Base-by-base conservation (phyloP, 1,140 invertebrate species). In the Piezodorus guildinii region DNA sequence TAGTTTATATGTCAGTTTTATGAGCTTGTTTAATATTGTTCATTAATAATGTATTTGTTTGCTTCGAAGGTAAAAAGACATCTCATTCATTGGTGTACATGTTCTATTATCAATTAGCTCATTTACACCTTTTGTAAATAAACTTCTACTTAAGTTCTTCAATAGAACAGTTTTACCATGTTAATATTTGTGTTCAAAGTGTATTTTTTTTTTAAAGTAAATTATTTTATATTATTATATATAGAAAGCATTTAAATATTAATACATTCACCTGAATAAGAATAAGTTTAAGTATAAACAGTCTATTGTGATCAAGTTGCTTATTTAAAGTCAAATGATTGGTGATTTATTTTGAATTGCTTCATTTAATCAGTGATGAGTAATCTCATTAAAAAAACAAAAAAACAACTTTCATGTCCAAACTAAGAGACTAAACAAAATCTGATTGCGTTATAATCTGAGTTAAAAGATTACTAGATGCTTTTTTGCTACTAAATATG, bases 121-220 rank as follows among this genome's bases (percentile, higher is more conserved):
- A 10, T 21, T 23, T 56, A 21, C 12, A 56, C 17, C 23, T 56
- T 56, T 56, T 56, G 17, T 56, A 23, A 3, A 56, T 56, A 23
- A 9, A 23, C 19, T 14, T 23, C 8, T n/a, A n/a, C 45, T 6
- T 49, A 49, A 34, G 39, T 60, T 34, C n/a, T 23, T n/a, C 2
- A 60, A 15, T 16, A 60, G 39, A 39, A 60, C 15, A 39, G n/a
- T 19, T 56, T 52, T 56, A 56, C 52, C 52, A 56, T 49, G n/a
- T 21, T 58, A 23, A 23, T 34, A n/a, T 58, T 34, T 58, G 54
- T 58, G 21, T 58, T 34, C 27, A 34, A 23, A n/a, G 23, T 58
- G 16, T 27, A 58, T 58, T 58, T 58, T 58, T n/a, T 34, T 19
- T 19, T 25, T 52, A 8, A 52, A 52, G 1, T 19, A 52, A 52